These are phyloP conservation scores for Gallinago media DNA, from an alignment of 2,113 vertebrate genomes.

Conservation along the genomic window DNA sequence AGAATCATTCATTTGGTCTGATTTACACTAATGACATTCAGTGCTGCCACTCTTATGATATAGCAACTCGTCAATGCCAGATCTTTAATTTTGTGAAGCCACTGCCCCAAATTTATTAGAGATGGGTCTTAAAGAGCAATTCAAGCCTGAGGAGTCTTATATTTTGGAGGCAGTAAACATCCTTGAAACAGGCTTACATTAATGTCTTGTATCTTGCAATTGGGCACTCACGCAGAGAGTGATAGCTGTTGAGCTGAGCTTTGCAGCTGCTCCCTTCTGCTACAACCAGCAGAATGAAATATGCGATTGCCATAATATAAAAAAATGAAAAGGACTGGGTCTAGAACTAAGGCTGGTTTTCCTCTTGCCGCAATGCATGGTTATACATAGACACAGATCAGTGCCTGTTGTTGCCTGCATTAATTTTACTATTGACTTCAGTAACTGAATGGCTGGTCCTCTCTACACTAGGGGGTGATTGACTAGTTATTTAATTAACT, in stretches of 20 bases:
- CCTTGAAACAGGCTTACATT: not conserved
- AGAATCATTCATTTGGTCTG: not conserved
- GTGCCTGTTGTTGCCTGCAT: not conserved
- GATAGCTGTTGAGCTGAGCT: not conserved
- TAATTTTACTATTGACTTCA: not conserved
- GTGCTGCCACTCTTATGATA: not conserved
- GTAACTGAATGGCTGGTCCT: not conserved
- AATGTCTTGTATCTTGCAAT: not conserved
- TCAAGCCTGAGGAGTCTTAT: not conserved
- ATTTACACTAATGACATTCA: constrained; percentile 6
- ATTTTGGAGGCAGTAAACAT: not conserved
- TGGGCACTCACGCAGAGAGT: not conserved
- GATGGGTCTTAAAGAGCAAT: not conserved
- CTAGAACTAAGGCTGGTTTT: not conserved
- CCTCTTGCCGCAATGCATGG: not conserved
- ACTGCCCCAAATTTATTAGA: not conserved
- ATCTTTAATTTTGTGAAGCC: constrained; percentile 1
- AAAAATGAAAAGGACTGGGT: not conserved
- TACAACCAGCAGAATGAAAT: not conserved
- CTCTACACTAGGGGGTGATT: constrained; percentile 36
- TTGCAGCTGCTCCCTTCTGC: not conserved
- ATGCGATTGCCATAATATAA: not conserved
- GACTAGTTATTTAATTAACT: constrained; percentile 67
- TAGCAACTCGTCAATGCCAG: not conserved
- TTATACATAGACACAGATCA: not conserved